phyloP scores from a whole-genome alignment of 2,113 vertebrate species.

The Caranx ignobilis region DNA sequence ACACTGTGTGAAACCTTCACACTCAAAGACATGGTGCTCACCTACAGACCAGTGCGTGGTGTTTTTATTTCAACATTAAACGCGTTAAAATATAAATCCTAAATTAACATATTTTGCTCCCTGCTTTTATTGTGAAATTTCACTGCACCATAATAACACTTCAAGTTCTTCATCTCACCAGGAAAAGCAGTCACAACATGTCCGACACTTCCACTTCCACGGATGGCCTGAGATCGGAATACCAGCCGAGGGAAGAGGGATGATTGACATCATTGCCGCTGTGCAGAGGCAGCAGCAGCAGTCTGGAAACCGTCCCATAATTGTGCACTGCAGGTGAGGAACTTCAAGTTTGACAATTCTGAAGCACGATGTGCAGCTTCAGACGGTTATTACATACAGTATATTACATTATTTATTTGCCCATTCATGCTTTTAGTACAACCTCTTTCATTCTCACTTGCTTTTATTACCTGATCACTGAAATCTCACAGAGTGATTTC shows the following conservation, averaged over 20 bases:
- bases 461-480: slow-evolving; percentile 6
- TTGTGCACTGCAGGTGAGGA: slow-evolving; percentile 97
- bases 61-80: slow-evolving; percentile 6
- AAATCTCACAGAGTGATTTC: slow-evolving; percentile 24
- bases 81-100: neutral
- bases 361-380: slow-evolving; percentile 19
- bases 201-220: slow-evolving; percentile 96
- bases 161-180: slow-evolving; percentile 61
- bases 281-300: slow-evolving; percentile 91
- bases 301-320: slow-evolving; percentile 87
- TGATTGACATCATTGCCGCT: slow-evolving; percentile 93
- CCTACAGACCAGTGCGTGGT: slow-evolving; percentile 73
- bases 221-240: slow-evolving; percentile 97
- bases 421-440: slow-evolving; percentile 16
- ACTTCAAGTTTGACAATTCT: slow-evolving; percentile 37
- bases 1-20: slow-evolving; percentile 90
- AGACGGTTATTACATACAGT: slow-evolving; percentile 15
- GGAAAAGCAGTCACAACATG: slow-evolving; percentile 85
- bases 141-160: slow-evolving; percentile 29
- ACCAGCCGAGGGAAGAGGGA: slow-evolving; percentile 90
- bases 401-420: neutral
- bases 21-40: slow-evolving; percentile 81
- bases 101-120: neutral
- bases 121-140: neutral
- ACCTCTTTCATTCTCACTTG: slow-evolving; percentile 9